A percentile compares a stretch with the other conserved stretches of the same genome.
These are phyloP conservation scores for Drepanosiphum platanoidis DNA, from an alignment of 2,888 invertebrate genomes.

Conservation along the genomic window DNA sequence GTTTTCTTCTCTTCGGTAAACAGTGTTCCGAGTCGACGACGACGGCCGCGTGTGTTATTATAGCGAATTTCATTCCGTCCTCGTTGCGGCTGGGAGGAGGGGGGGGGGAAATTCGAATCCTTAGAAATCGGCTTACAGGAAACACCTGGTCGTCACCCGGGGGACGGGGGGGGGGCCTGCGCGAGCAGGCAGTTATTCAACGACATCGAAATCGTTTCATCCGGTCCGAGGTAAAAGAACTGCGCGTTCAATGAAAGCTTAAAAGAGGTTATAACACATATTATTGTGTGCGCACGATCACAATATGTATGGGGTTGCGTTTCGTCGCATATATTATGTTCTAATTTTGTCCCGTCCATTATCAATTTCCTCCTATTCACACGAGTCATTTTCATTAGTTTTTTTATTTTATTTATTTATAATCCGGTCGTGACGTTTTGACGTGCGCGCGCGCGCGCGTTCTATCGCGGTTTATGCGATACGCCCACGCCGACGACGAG, in stretches of 20 bases:
- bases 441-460: no score
- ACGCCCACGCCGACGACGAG: slow-evolving; percentile 12
- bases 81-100: no score
- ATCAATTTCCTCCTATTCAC: background rate
- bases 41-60: no score
- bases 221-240: slow-evolving; percentile 12
- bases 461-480: background rate
- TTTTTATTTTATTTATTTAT: slow-evolving; percentile 33
- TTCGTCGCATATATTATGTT: background rate
- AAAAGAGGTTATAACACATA: background rate
- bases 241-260: background rate
- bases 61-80: no score
- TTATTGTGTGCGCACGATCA: background rate
- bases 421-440: slow-evolving; percentile 47
- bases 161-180: no score
- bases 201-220: slow-evolving; percentile 18
- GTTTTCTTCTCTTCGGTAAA: no score
- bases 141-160: slow-evolving; percentile 27
- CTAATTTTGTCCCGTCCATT: background rate
- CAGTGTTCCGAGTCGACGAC: no score
- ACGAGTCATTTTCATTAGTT: slow-evolving; percentile 5
- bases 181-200: background rate
- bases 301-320: background rate
- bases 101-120: slow-evolving; percentile 17
- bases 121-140: slow-evolving; percentile 26